Conservation (phyloP, 2,113 vertebrate genomes). For the Taxidea taxus region DNA sequence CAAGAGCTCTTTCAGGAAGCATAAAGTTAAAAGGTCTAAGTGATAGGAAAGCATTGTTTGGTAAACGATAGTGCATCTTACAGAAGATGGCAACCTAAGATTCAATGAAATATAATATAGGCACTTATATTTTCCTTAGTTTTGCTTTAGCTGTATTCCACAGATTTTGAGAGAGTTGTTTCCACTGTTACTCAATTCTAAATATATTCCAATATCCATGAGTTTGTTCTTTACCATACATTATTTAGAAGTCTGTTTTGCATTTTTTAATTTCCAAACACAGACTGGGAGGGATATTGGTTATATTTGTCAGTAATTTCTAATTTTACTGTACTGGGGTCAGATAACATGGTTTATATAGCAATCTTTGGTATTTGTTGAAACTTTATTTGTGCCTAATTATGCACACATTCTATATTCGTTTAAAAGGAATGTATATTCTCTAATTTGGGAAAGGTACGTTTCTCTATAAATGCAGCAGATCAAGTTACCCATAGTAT, state of each 20-base stretch:
- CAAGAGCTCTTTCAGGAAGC: not conserved
- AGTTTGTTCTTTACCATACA: not conserved
- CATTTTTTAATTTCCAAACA: not conserved
- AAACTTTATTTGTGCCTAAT: constrained; percentile 9
- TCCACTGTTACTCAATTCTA: not conserved
- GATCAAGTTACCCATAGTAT: not conserved
- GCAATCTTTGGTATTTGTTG: not conserved
- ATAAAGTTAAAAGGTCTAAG: not conserved
- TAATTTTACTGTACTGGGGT: not conserved
- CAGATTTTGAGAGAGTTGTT: not conserved
- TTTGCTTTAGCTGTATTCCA: not conserved
- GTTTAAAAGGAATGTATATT: not conserved
- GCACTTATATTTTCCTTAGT: not conserved
- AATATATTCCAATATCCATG: not conserved
- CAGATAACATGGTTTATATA: constrained; percentile 4
- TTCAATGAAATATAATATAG: not conserved
- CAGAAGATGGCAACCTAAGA: not conserved
- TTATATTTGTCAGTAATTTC: not conserved
- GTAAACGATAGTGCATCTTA: not conserved
- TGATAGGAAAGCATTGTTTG: not conserved
- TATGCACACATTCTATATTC: not conserved
- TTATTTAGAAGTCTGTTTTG: not conserved
- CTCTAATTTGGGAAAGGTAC: not conserved
- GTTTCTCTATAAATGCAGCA: not conserved
- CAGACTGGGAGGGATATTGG: not conserved